Percentiles rank a stretch among this genome's conserved stretches.
Conservation (phyloP, 2,113 vertebrate species). For the Alces alces region DNA sequence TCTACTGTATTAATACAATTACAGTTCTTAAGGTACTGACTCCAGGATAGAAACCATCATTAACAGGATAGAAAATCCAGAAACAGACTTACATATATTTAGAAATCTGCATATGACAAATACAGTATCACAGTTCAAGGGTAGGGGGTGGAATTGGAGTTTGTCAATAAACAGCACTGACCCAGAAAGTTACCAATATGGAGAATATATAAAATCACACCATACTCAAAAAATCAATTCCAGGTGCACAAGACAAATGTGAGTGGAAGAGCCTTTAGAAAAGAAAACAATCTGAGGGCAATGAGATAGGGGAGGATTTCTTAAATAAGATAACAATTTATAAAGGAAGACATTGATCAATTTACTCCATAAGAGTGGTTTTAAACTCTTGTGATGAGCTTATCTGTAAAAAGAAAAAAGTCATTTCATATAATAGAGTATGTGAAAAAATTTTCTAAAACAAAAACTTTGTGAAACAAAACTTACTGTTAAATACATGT, state of each 20-base stretch:
- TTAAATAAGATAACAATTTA: background rate
- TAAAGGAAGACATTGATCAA: background rate
- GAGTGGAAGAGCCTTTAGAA: background rate
- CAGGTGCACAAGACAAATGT: background rate
- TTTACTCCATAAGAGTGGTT: background rate
- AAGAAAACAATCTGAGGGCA: background rate
- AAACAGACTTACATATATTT: background rate
- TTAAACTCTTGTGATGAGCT: background rate
- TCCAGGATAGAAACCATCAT: background rate
- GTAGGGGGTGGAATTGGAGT: background rate
- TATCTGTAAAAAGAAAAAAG: background rate
- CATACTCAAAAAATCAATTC: conserved; percentile 5
- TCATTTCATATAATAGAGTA: background rate
- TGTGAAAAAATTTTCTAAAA: background rate
- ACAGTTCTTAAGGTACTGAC: background rate
- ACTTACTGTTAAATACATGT: background rate
- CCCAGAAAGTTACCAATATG: background rate
- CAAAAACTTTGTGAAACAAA: background rate
- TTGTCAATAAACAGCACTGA: background rate
- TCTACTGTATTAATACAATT: background rate
- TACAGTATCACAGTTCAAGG: background rate
- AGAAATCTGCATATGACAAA: background rate
- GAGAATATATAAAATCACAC: background rate
- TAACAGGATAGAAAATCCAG: background rate
- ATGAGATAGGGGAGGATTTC: background rate